Percentiles rank a stretch among this genome's conserved stretches.
Evolutionary conservation across 2,113 vertebrate species (phyloP).

Genomic region (Alaudala cheleensis): DNA sequence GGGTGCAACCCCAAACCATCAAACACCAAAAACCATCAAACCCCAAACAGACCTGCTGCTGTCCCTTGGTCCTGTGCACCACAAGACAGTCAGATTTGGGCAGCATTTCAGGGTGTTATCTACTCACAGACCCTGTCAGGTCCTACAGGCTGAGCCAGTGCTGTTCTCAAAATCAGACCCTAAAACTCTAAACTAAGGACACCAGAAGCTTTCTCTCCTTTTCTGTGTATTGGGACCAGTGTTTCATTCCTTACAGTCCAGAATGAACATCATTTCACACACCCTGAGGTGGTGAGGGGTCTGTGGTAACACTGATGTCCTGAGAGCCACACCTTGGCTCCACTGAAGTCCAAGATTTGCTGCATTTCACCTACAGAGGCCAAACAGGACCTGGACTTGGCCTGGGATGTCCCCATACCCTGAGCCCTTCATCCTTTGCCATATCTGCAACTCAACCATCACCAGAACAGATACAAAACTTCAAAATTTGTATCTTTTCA

Average conservation of each 20-base stretch:
- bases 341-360: background rate
- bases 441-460: background rate
- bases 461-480: no score
- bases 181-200: background rate
- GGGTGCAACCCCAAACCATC: background rate
- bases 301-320: accelerated
- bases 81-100: accelerated
- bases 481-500: background rate
- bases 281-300: background rate
- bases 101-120: background rate
- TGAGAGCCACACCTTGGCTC: background rate
- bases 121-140: background rate
- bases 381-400: background rate
- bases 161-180: background rate
- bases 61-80: background rate
- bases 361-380: background rate
- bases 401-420: background rate
- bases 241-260: background rate
- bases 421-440: background rate
- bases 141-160: background rate
- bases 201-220: background rate
- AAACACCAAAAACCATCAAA: background rate
- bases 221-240: no score
- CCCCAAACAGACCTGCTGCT: background rate
- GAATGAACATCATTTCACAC: background rate